phyloP scores from a whole-genome alignment of 2,797 vertebrate species.

The Pseudopleuronectes americanus region DNA sequence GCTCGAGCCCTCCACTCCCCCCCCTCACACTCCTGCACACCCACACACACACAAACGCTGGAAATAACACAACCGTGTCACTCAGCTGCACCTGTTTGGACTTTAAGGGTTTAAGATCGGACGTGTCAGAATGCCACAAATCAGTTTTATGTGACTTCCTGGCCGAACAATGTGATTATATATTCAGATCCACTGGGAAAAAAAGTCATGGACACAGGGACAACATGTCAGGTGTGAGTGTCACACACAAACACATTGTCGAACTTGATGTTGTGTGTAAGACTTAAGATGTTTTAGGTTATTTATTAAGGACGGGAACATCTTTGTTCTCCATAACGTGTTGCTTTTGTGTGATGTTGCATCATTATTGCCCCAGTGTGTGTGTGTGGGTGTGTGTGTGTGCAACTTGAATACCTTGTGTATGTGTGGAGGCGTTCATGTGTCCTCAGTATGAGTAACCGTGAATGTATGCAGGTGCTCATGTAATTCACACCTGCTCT shows the following conservation, averaged over 20 bases:
- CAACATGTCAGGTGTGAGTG: constrained; percentile 18
- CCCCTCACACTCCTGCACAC: not conserved
- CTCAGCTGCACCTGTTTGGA: not conserved
- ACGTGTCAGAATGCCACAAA: not conserved
- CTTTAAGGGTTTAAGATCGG: not conserved
- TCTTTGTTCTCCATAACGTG: not conserved
- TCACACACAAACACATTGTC: constrained; percentile 13
- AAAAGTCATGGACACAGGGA: constrained; percentile 9
- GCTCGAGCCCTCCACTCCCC: not conserved
- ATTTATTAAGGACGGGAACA: constrained; percentile 5
- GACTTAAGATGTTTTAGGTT: constrained; percentile 6
- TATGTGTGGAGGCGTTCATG: not conserved
- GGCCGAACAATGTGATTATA: constrained; percentile 1
- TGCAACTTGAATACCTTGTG: not conserved
- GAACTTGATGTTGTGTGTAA: not conserved
- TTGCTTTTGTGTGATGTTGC: constrained; percentile 25
- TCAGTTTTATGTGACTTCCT: not conserved
- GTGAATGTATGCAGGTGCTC: constrained; percentile 25
- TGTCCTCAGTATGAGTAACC: not conserved
- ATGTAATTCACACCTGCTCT: constrained; percentile 48
- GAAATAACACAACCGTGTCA: constrained; percentile 13
- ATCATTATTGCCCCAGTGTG: constrained; percentile 11
- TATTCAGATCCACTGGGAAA: constrained; percentile 11
- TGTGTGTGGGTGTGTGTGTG: not conserved
- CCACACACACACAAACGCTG: constrained; percentile 7